Evolutionary conservation across 2,888 invertebrate species (phyloP).

Genomic region (Entomobrya multifasciata): DNA sequence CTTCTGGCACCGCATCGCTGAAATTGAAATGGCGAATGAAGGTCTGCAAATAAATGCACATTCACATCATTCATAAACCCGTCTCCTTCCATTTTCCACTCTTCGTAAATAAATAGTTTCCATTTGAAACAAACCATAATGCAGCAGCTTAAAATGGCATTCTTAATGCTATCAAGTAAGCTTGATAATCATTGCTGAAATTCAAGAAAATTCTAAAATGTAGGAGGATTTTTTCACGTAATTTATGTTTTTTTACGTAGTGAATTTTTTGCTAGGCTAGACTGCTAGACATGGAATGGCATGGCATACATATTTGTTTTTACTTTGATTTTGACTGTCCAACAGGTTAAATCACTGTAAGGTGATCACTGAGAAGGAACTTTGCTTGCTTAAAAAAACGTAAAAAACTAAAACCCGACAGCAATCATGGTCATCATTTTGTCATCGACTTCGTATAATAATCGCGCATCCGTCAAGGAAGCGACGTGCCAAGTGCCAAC

Average conservation of each 20-base stretch:
- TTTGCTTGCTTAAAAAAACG: constrained; percentile 24
- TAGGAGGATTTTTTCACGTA: too few relatives aligned
- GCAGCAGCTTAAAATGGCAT: too few relatives aligned
- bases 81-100: constrained; percentile 50
- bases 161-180: too few relatives aligned
- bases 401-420: constrained; percentile 21
- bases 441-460: constrained; percentile 3
- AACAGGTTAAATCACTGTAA: neutral
- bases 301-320: too few relatives aligned
- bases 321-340: neutral
- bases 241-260: too few relatives aligned
- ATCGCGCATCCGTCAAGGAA: constrained; percentile 51
- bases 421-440: constrained; percentile 30
- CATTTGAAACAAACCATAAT: too few relatives aligned
- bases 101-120: neutral
- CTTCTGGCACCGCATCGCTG: constrained; percentile 46
- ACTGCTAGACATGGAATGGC: too few relatives aligned
- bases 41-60: constrained; percentile 69
- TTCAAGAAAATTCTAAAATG: neutral
- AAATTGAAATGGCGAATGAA: constrained; percentile 49
- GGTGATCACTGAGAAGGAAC: constrained; percentile 5
- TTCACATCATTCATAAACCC: constrained; percentile 71
- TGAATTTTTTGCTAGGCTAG: neutral
- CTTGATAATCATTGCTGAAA: neutral
- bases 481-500: constrained; percentile 58